A percentile compares a stretch with the other conserved stretches of the same genome.
Conservation (phyloP, 53 echinoderm and acorn worm species). For the Arbacia lixula region DNA sequence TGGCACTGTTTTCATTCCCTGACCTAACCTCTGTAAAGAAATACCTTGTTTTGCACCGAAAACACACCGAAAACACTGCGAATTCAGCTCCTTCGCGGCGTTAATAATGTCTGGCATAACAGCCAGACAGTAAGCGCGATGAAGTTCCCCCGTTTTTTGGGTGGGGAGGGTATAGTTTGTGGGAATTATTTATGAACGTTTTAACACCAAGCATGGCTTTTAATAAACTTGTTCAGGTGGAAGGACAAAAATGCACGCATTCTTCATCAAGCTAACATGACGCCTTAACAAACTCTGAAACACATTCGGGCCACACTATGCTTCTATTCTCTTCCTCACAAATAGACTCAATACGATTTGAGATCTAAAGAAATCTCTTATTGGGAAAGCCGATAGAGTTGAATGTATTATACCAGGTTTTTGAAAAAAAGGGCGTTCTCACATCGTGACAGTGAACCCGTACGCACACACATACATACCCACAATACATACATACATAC, state of each 20-base stretch:
- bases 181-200: slow-evolving; percentile 26
- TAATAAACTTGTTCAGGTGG: neutral
- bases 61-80: too few relatives aligned
- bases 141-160: neutral
- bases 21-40: slow-evolving; percentile 52
- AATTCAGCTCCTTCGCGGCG: slow-evolving; percentile 38
- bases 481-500: neutral
- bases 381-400: too few relatives aligned
- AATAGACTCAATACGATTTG: too few relatives aligned
- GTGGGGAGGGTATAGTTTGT: neutral
- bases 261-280: too few relatives aligned
- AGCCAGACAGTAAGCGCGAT: neutral
- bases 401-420: neutral
- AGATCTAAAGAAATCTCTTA: too few relatives aligned
- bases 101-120: slow-evolving; percentile 35
- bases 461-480: neutral
- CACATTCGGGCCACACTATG: too few relatives aligned
- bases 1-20: slow-evolving; percentile 37
- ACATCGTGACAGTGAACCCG: too few relatives aligned
- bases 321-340: too few relatives aligned
- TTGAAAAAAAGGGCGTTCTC: neutral
- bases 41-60: slow-evolving; percentile 45
- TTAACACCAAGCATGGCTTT: neutral
- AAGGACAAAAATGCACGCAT: too few relatives aligned
- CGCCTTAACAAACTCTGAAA: too few relatives aligned